Evolutionary conservation across 2,113 vertebrate genomes (phyloP).

Genomic region (Bubalus kerabau): DNA sequence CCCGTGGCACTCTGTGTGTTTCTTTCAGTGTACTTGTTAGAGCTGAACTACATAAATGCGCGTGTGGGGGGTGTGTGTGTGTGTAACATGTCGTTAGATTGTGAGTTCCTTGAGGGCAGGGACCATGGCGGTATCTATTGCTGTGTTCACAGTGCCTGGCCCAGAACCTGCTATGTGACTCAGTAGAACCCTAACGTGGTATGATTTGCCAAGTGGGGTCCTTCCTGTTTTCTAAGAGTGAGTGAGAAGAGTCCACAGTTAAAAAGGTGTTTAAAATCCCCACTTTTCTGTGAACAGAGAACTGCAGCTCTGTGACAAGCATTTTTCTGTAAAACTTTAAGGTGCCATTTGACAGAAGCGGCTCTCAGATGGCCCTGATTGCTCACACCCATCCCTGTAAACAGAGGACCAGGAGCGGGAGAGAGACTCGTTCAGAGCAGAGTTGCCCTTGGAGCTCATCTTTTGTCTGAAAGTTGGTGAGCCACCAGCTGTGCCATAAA

Average conservation of each 20-base stretch:
- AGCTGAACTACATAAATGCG: background rate
- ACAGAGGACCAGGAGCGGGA: background rate
- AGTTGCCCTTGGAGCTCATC: background rate
- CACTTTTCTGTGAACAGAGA: background rate
- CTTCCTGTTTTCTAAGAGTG: background rate
- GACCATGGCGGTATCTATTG: fast-evolving
- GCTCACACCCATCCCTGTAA: background rate
- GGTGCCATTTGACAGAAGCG: background rate
- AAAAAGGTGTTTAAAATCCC: background rate
- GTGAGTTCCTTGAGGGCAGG: background rate
- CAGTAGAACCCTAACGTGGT: background rate
- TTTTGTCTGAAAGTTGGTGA: background rate
- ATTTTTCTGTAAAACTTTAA: background rate
- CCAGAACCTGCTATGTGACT: background rate
- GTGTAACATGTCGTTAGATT: background rate
- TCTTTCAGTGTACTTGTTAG: background rate
- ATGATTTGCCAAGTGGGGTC: background rate
- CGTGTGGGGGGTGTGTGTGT: background rate
- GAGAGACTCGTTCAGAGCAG: background rate
- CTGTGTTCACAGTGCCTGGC: background rate
- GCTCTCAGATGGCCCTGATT: background rate
- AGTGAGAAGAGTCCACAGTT: background rate
- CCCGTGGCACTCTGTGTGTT: background rate
- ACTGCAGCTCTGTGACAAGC: background rate
- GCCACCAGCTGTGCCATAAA: background rate